Percentiles rank a stretch among this genome's conserved stretches.
phyloP scores from a whole-genome alignment of 1,140 invertebrate species.

The Drosophila dunni region DNA sequence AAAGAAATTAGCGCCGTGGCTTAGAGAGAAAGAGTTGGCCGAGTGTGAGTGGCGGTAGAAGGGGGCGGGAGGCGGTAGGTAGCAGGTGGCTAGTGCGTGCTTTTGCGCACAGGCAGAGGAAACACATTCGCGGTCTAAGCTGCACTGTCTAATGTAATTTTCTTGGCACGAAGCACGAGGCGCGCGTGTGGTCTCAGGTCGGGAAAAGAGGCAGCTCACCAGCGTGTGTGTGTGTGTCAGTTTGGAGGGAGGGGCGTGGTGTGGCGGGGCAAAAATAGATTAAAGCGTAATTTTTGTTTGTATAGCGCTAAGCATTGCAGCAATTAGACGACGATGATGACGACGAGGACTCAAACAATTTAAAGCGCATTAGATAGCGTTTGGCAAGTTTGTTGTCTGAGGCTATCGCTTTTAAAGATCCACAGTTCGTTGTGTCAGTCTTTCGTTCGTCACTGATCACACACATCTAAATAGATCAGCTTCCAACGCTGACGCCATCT shows the following conservation, averaged over 20 bases:
- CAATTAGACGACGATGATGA: constrained; percentile 55
- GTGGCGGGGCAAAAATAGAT: constrained; percentile 70
- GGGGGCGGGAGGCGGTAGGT: constrained; percentile 11
- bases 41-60: neutral
- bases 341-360: constrained; percentile 54
- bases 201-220: constrained; percentile 45
- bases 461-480: constrained; percentile 1
- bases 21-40: neutral
- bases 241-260: constrained; percentile 2
- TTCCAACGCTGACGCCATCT: neutral
- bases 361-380: constrained; percentile 78
- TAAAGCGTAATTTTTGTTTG: constrained; percentile 83
- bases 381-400: constrained; percentile 76
- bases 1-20: constrained; percentile 75
- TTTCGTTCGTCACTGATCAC: constrained; percentile 36
- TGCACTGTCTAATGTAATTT: constrained; percentile 74
- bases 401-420: constrained; percentile 49
- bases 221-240: constrained; percentile 23
- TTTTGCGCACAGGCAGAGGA: constrained; percentile 14
- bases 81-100: constrained; percentile 39
- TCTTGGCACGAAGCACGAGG: constrained; percentile 56
- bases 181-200: constrained; percentile 62
- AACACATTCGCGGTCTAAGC: constrained; percentile 17
- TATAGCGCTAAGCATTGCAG: constrained; percentile 67
- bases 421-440: constrained; percentile 67